Evolutionary conservation across 2,113 vertebrate species (phyloP).

Genomic region (Turdus rufiventris): DNA sequence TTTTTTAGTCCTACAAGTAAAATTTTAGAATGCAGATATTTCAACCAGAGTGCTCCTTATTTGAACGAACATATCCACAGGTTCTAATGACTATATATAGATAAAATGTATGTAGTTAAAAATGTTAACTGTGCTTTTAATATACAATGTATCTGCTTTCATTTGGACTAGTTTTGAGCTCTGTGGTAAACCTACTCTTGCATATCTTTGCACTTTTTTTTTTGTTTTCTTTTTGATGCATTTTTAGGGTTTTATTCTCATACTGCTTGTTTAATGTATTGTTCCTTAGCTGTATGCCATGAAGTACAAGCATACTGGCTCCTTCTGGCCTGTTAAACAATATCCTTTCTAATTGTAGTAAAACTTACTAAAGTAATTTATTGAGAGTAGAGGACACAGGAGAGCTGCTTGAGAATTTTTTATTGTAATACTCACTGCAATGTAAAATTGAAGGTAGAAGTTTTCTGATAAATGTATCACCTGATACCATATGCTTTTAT

Average conservation of each 20-base stretch:
- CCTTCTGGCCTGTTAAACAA: neutral
- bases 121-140: neutral
- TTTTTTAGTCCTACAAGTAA: neutral
- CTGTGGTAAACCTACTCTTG: neutral
- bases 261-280: neutral
- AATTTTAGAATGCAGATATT: neutral
- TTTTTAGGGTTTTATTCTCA: neutral
- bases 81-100: neutral
- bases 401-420: neutral
- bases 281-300: neutral
- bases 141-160: neutral
- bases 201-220: neutral
- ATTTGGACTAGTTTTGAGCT: neutral
- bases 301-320: neutral
- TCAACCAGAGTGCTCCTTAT: neutral
- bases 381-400: neutral
- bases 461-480: neutral
- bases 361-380: neutral
- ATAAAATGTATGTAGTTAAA: neutral
- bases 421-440: neutral
- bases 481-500: neutral
- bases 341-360: neutral
- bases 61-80: neutral
- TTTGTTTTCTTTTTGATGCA: neutral
- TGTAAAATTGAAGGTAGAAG: neutral